A percentile compares a stretch with the other conserved stretches of the same genome.
Evolutionary conservation across 2,888 invertebrate genomes (phyloP).

Genomic region (Brachycybe producta): DNA sequence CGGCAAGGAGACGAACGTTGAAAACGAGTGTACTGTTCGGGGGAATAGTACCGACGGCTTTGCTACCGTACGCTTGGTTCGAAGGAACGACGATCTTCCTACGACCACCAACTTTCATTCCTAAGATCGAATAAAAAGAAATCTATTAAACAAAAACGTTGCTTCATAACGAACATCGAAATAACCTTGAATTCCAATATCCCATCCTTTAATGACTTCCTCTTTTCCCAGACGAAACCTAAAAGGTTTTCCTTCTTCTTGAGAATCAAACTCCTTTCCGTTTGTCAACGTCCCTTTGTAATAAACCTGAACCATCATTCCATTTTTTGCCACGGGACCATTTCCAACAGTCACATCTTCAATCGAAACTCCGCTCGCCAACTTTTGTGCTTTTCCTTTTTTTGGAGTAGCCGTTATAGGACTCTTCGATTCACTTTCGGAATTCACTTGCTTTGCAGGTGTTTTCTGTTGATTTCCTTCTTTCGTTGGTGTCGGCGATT

Average conservation of each 20-base stretch:
- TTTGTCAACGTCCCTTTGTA: conserved; percentile 72
- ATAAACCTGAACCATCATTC: conserved; percentile 59
- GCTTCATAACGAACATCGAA: not conserved
- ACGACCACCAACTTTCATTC: conserved; percentile 89
- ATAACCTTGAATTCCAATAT: conserved; percentile 61
- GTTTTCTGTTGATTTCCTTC: too few relatives aligned
- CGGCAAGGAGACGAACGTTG: conserved; percentile 75
- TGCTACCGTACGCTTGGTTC: conserved; percentile 48
- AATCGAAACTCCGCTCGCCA: conserved; percentile 61
- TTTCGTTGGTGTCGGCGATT: too few relatives aligned
- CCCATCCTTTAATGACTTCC: conserved; percentile 86
- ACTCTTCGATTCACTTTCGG: too few relatives aligned
- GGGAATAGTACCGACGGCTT: conserved; percentile 68
- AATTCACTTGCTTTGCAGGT: too few relatives aligned
- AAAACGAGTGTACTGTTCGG: conserved; percentile 75
- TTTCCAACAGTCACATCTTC: conserved; percentile 69
- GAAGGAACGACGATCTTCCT: conserved; percentile 72
- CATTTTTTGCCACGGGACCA: conserved; percentile 61
- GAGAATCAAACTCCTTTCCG: conserved; percentile 72
- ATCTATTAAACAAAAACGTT: not conserved
- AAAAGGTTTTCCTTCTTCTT: conserved; percentile 61
- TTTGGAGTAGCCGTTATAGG: too few relatives aligned
- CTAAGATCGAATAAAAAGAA: not conserved
- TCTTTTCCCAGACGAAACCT: conserved; percentile 68
- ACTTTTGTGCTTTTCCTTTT: conserved; percentile 20